Percentiles rank a stretch among this genome's conserved stretches.
Evolutionary conservation across 2,113 vertebrate genomes (phyloP).

Genomic region (Cyprinodon variegatus): DNA sequence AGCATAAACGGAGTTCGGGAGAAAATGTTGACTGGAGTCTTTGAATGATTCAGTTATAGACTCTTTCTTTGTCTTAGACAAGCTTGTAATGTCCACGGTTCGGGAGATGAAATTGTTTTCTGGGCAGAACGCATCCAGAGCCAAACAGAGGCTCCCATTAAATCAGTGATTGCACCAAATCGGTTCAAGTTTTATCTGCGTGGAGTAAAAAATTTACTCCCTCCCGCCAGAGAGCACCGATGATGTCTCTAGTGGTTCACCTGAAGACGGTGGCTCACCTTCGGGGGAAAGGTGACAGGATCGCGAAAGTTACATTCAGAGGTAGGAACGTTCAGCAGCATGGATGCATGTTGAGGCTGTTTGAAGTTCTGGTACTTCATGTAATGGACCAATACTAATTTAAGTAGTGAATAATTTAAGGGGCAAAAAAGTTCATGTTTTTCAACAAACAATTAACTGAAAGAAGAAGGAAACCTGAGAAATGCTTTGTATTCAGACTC

Average conservation of each 20-base stretch:
- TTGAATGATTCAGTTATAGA: conserved; percentile 65
- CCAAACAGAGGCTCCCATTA: conserved; percentile 36
- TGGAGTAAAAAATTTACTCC: conserved; percentile 48
- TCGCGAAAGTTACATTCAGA: conserved; percentile 92
- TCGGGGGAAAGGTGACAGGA: conserved; percentile 85
- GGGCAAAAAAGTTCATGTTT: neutral
- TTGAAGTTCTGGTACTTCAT: neutral
- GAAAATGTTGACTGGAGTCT: conserved; percentile 43
- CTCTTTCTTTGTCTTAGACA: conserved; percentile 5
- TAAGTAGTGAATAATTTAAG: neutral
- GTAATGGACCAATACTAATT: neutral
- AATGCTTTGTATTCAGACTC: neutral
- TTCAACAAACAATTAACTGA: neutral
- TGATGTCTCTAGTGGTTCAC: conserved; percentile 88
- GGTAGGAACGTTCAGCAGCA: conserved; percentile 73
- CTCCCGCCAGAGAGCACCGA: conserved; percentile 42
- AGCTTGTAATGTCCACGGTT: conserved; percentile 26
- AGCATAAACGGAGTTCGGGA: conserved; percentile 33
- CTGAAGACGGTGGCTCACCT: conserved; percentile 86
- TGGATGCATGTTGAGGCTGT: neutral
- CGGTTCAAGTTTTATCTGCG: conserved; percentile 49
- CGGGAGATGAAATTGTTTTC: conserved; percentile 30
- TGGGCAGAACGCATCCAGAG: conserved; percentile 23
- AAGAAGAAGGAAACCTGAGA: neutral
- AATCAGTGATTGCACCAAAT: conserved; percentile 37